Evolutionary conservation across 2,888 invertebrate genomes (phyloP), one percentile per base, ranked within the genome.

Genomic region (Chydorus sphaericus): DNA sequence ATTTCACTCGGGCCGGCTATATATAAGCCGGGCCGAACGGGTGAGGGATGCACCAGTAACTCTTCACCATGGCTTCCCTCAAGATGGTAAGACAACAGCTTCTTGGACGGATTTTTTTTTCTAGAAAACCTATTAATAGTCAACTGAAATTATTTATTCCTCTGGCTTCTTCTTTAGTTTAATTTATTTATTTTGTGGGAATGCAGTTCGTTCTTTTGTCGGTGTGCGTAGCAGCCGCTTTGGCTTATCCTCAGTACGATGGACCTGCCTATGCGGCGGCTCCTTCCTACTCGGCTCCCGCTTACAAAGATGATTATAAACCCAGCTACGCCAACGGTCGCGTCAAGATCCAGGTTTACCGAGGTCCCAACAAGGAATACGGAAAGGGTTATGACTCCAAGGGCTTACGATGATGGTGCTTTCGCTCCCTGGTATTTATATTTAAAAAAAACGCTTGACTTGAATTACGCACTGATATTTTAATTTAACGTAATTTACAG

Each of bases 401-500:
- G n/a, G 50, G 53, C 23, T 37, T 51, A 55, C 28, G 53, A 18
- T 3, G 37, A 26, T 38, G 28, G 51, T 28, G 53, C 16, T 8
- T 39, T 39, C 36, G 52, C 38, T 54, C 38, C 38, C n/a, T 36
- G 39, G n/a, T n/a, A n/a, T n/a, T n/a, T n/a, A n/a, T n/a, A n/a
- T n/a, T n/a, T n/a, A n/a, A 18, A 52, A 61, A n/a, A n/a, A n/a
- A n/a, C n/a, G n/a, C n/a, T n/a, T n/a, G n/a, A n/a, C n/a, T n/a
- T n/a, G n/a, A n/a, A n/a, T n/a, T n/a, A n/a, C n/a, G n/a, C n/a
- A n/a, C n/a, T n/a, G n/a, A n/a, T n/a, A n/a, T 4, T 44, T 39
- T n/a, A 59, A 59, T 48, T 60, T 60, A 31, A 60, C 61, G 6
- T 60, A 60, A n/a, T n/a, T n/a, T n/a, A n/a, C n/a, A n/a, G n/a